Evolutionary conservation across 2,888 invertebrate species (phyloP), one percentile per base, ranked within the genome.

Genomic region (Gastracanthus pulcherrimus): DNA sequence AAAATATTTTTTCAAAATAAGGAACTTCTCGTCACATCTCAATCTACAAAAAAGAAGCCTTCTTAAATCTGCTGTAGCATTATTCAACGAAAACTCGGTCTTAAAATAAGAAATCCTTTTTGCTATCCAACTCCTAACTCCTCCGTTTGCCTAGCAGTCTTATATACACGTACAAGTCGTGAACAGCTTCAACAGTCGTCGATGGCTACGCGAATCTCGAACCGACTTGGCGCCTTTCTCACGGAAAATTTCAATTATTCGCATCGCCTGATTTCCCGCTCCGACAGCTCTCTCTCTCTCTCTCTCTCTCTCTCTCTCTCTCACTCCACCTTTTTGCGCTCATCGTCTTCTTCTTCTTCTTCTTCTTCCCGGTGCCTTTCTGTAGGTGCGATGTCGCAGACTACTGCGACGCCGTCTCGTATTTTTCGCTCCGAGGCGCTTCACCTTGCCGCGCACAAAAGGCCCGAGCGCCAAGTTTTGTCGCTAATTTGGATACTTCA

Each of bases 221-320:
- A n/a, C n/a, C n/a, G n/a, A n/a, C n/a, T n/a, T n/a, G n/a, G n/a
- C n/a, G n/a, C n/a, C 86, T 87, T 84, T 84, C 86, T 84, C 85
- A 84, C 84, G 86, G 87, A 89, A 90, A 89, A 89, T 90, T 88
- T 89, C 89, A 90, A 89, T 90, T 90, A 90, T 90, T 89, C 86
- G 87, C 88, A 84, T 87, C 87, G 87, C 85, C 87, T 87, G 87
- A 88, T 87, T 87, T 87, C 84, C 84, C 70, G 83, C 82, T n/a
- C n/a, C 51, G 51, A 11, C 51, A n/a, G n/a, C n/a, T 80, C 82
- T 82, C 78, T 62, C 76, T 76, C 66, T 66, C 51, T 51, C 9
- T 3, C 26, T 3, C 67, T 26, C 7, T 67, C 76, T 80, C n/a
- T n/a, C n/a, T n/a, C n/a, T 80, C 82, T 82, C 78, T 62, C 76